Evolutionary conservation across 2,888 invertebrate genomes (phyloP), one percentile per base, ranked within the genome.

Genomic region (Synanthedon formicaeformis): DNA sequence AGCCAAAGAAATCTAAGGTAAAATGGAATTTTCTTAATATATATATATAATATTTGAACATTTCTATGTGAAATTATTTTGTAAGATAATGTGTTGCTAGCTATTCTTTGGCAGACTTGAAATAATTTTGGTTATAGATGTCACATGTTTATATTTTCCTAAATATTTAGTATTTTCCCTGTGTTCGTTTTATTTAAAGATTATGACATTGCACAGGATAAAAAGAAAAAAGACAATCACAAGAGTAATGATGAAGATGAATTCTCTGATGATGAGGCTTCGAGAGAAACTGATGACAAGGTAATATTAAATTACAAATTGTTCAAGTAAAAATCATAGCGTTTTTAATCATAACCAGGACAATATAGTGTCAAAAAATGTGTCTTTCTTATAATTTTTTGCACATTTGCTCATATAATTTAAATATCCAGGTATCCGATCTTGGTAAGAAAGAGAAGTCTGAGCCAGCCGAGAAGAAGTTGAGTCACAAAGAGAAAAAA

Each of bases 401-500:
- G 2, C 10, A 34, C 10, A 10, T 34, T 34, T 34, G 2, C 10
- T 34, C 34, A 34, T 34, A 34, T 2, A 34, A 10, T 34, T 34
- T 34, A 10, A 34, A 34, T 34, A 34, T 34, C 45, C 51, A 77
- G 76, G 61, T 73, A 12, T 54, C 67, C 53, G 73, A 75, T 12
- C 58, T 74, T 4, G 53, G 63, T 0, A 70, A 49, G 18, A 49
- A 49, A 12, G 18, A 49, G 49, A 49, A 66, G 13, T 61, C 67
- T 2, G 89, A 89, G 58, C 67, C 79, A 0, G 75, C 71, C 1
- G 93, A 92, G 58, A 94, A 94, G 77, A 95, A 95, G 75, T 70
- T 96, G 52, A 94, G 96, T 2, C 96, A 96, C 72, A 96, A 96
- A 78, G 96, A 96, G 73, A 96, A 96, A 80, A 96, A 96, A 70